Evolutionary conservation across 2,888 invertebrate genomes (phyloP).

Genomic region (Anthophora plumipes): DNA sequence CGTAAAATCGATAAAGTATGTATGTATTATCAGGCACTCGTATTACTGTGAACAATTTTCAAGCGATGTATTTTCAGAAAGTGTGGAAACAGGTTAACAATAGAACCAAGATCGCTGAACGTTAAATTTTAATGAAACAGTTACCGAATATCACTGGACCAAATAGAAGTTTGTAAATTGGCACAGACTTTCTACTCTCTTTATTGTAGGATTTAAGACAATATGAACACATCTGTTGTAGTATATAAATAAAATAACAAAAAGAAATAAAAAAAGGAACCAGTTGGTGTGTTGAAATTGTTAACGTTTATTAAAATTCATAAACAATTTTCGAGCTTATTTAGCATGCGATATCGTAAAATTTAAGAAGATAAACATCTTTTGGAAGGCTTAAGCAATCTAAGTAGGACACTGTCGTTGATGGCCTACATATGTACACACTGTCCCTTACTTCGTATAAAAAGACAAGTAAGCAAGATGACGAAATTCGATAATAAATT

Average conservation of each 20-base stretch:
- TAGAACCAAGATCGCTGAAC: neutral
- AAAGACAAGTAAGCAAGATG: neutral
- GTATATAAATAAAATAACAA: no score
- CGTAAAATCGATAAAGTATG: neutral
- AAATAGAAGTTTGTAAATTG: slow-evolving; percentile 3
- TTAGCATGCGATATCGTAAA: neutral
- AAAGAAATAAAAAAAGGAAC: neutral
- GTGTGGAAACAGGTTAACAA: neutral
- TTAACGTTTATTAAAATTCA: neutral
- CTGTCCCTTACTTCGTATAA: slow-evolving; percentile 4
- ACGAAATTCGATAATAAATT: neutral
- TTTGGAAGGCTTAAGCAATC: neutral
- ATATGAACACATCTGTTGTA: neutral
- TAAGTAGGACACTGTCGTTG: slow-evolving; percentile 23
- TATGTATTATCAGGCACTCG: neutral
- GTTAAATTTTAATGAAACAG: neutral
- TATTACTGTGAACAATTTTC: no score
- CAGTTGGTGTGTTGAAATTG: neutral
- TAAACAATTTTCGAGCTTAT: neutral
- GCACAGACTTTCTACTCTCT: slow-evolving; percentile 45
- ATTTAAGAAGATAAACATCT: neutral
- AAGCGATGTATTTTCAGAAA: neutral
- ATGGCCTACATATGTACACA: slow-evolving; percentile 21
- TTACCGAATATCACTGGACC: slow-evolving; percentile 32
- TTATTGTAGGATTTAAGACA: slow-evolving; percentile 23